Conservation (phyloP, 2,113 vertebrate genomes). For the Ranitomeya imitator region DNA sequence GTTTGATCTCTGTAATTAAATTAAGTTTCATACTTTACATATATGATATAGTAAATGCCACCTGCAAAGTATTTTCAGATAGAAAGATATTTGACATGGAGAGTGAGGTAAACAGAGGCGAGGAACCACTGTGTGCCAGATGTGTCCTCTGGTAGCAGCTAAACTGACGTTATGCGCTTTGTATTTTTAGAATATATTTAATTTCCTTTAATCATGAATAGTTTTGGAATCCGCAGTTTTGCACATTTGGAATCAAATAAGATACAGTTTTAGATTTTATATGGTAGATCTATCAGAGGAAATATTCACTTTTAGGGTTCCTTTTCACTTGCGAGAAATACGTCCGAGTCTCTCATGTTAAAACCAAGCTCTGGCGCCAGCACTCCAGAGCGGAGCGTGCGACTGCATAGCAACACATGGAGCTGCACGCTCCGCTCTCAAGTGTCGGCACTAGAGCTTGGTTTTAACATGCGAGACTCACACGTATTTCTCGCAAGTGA, state of each 20-base stretch:
- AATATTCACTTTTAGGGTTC: background rate
- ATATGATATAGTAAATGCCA: constrained; percentile 2
- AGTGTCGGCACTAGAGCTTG: too few relatives aligned
- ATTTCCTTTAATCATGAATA: background rate
- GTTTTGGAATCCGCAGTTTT: background rate
- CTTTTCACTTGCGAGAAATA: too few relatives aligned
- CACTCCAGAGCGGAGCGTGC: too few relatives aligned
- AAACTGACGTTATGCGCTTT: background rate
- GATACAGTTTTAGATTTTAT: background rate
- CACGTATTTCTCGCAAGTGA: too few relatives aligned
- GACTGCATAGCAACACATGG: too few relatives aligned
- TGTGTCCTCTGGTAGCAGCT: background rate
- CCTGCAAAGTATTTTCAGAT: constrained; percentile 32
- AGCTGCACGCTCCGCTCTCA: too few relatives aligned
- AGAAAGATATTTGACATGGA: background rate
- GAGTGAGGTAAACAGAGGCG: background rate
- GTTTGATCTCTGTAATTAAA: constrained; percentile 29
- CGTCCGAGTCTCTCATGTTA: too few relatives aligned
- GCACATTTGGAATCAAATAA: background rate
- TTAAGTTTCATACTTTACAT: constrained; percentile 1
- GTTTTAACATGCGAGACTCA: too few relatives aligned
- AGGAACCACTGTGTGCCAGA: background rate
- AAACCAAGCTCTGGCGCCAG: too few relatives aligned
- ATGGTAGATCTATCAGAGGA: background rate
- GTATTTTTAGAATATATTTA: background rate